These are phyloP conservation scores for Cepphus grylle DNA, from an alignment of 2,113 vertebrate genomes.

Conservation along the genomic window DNA sequence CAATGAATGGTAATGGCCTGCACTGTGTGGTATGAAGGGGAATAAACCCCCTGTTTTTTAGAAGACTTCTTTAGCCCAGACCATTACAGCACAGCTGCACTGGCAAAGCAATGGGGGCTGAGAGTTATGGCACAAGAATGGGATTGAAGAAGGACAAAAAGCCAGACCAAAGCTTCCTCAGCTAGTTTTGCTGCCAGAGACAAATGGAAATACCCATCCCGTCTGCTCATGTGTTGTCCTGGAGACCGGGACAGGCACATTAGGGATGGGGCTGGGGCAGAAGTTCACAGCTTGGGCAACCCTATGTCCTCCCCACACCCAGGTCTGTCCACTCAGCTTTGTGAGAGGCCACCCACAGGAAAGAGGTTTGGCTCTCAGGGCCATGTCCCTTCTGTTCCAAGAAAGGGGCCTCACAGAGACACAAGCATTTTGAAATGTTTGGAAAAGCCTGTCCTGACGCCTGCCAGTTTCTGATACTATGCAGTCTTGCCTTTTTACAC, in stretches of 20 bases:
- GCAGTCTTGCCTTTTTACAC: neutral
- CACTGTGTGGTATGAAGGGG: accelerated
- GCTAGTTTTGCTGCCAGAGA: neutral
- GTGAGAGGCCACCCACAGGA: neutral
- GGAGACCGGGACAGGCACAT: neutral
- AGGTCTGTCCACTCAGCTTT: neutral
- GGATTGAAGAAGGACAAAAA: neutral
- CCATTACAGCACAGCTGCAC: neutral
- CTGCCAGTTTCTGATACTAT: neutral
- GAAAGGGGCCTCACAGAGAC: neutral
- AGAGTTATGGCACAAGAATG: neutral
- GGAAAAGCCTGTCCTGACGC: neutral
- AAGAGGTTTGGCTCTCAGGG: neutral
- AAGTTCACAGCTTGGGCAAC: neutral
- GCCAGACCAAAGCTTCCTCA: neutral
- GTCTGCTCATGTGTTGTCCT: neutral
- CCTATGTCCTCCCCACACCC: accelerated
- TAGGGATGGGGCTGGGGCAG: neutral
- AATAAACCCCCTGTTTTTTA: neutral
- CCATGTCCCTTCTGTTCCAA: neutral
- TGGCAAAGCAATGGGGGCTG: neutral
- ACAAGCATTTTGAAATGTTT: neutral
- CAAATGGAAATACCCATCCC: neutral
- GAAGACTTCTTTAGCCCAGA: neutral
- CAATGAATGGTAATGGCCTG: neutral